A percentile compares a stretch with the other conserved stretches of the same genome.
phyloP scores from a whole-genome alignment of 2,888 invertebrate genomes.

The Luperina nickerlii region DNA sequence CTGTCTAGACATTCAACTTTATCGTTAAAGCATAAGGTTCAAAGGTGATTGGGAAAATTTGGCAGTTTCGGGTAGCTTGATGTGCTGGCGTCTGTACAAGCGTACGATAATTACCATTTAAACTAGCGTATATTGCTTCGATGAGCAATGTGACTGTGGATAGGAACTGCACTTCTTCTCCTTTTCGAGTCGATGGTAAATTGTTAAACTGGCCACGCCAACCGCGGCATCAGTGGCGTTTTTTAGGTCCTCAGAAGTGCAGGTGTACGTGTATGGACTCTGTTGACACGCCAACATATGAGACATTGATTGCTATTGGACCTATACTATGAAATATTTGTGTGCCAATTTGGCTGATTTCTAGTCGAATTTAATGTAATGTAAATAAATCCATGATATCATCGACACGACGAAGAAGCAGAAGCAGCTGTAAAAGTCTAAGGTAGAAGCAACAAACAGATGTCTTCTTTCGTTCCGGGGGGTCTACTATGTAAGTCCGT shows the following conservation, averaged over 20 bases:
- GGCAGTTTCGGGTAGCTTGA: no score
- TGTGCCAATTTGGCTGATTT: background rate
- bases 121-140: background rate
- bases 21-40: no score
- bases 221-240: background rate
- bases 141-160: background rate
- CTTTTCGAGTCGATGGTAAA: background rate
- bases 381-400: background rate
- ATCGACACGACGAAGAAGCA: background rate
- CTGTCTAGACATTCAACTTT: no score
- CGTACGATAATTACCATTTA: background rate
- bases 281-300: background rate
- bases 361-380: background rate
- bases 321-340: background rate
- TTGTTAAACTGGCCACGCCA: background rate
- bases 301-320: background rate
- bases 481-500: background rate
- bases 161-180: background rate
- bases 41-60: no score
- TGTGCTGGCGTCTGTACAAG: background rate
- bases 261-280: background rate
- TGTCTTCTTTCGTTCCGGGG: background rate
- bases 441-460: background rate
- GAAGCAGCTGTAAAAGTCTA: background rate
- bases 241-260: background rate